A percentile compares a stretch with the other conserved stretches of the same genome.
Evolutionary conservation across 2,797 vertebrate species (phyloP).

Genomic region (Coranthus polyacanthus): DNA sequence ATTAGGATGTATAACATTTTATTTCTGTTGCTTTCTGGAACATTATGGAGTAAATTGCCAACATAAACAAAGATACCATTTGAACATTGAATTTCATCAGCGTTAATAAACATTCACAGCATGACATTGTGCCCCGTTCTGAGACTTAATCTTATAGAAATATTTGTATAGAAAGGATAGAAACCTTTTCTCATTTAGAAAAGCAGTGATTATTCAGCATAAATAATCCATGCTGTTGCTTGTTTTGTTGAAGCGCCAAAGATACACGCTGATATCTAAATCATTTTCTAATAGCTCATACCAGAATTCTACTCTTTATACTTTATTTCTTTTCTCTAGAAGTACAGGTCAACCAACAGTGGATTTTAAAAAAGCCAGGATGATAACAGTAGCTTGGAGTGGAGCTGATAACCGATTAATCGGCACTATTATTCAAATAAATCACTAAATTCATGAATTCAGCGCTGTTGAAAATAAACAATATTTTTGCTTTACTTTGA

Average conservation of each 20-base stretch:
- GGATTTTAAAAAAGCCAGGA: no score
- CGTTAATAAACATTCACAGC: not conserved
- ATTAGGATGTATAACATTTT: not conserved
- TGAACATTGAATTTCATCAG: not conserved
- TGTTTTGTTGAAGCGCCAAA: no score
- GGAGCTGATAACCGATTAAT: no score
- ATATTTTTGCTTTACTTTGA: no score
- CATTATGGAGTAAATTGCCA: not conserved
- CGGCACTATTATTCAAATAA: no score
- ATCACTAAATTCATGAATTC: no score
- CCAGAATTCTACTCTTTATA: no score
- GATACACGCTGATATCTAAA: slow-evolving; percentile 2
- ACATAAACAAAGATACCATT: not conserved
- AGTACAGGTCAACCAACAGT: no score
- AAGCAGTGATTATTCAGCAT: no score
- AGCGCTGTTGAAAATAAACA: no score
- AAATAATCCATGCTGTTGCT: slow-evolving; percentile 2
- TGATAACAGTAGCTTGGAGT: no score
- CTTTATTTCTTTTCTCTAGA: no score
- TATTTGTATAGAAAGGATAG: not conserved
- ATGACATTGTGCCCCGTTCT: not conserved
- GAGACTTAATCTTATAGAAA: slow-evolving; percentile 17
- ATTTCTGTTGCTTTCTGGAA: not conserved
- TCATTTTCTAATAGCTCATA: not conserved
- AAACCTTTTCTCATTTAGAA: not conserved